Base-by-base conservation (phyloP, 2,797 vertebrate genomes). In the Pseudotriccus pelzelni region DNA sequence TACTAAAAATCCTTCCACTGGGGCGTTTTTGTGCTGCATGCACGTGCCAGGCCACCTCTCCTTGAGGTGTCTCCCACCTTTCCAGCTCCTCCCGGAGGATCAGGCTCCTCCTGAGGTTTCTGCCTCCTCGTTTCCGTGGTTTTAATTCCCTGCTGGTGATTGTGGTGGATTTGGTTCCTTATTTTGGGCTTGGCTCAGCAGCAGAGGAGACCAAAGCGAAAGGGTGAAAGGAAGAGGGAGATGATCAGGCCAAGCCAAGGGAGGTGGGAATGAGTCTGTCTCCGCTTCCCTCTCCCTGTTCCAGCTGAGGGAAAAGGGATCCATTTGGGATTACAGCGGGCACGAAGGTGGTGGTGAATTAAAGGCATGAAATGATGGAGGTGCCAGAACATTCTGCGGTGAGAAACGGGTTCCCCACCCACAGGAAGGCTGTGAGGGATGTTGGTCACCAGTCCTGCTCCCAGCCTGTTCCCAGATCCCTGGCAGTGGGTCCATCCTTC, bases 291-390 rank as follows among this genome's bases (percentile, higher is more conserved):
- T 13, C 14, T 69, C 22, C 12, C 10, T 14, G 12, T 4, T 30
- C 55, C 50, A 60, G n/a, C 22, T 18, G 39, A 68, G 69, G 30
- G 19, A 87, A 66, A 70, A 73, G 41, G 60, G 23, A 55, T 17
- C 7, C 5, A 5, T 7, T n/a, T 4, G 9, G 32, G 76, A 36
- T 55, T 41, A 55, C 59, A 72, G 36, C 30, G 75, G 1, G 63
- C 30, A 12, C 68, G 47, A 78, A 46, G 7, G 5, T 0, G 0
- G 24, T 12, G 39, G 53, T 2, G 14, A 52, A 55, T 44, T 12
- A 14, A n/a, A 12, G 25, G 39, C 72, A 58, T 56, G 4, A 75
- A 56, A 53, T 10, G 3, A 25, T 27, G 41, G 70, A 76, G 24
- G 9, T 53, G 36, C 13, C 53, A 75, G 62, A 72, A 30, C 11